Conservation (phyloP, 2,113 vertebrate species). For the Ranitomeya variabilis region DNA sequence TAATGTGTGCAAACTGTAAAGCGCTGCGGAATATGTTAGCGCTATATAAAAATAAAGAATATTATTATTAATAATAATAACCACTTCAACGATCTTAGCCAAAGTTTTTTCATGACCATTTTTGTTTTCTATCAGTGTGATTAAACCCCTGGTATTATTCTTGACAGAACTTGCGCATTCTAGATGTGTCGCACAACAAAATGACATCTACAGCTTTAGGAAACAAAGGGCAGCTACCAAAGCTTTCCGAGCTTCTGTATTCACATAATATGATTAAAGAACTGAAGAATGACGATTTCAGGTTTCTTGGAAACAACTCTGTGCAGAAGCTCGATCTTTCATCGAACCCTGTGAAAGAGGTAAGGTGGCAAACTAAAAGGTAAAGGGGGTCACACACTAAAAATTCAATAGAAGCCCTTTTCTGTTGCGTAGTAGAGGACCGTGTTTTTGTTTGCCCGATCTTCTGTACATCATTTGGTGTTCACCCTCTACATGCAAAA, state of each 20-base stretch:
- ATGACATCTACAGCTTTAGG: constrained; percentile 80
- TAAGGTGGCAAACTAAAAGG: constrained; percentile 63
- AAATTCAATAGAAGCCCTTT: not conserved
- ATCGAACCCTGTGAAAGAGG: constrained; percentile 78
- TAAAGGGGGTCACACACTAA: not conserved
- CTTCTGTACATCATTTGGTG: not conserved
- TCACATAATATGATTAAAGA: constrained; percentile 74
- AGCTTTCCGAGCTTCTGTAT: constrained; percentile 76
- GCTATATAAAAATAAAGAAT: no score
- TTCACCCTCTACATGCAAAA: not conserved
- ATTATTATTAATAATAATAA: no score
- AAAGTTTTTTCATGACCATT: not conserved
- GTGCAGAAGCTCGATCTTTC: constrained; percentile 82
- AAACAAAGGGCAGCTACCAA: constrained; percentile 75
- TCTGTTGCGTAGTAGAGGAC: not conserved
- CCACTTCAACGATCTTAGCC: not conserved
- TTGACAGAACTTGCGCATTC: constrained; percentile 77
- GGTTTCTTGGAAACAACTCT: constrained; percentile 77
- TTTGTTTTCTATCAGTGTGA: not conserved
- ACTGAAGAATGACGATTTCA: constrained; percentile 79
- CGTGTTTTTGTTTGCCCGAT: not conserved
- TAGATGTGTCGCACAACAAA: constrained; percentile 86
- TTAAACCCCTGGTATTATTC: not conserved
- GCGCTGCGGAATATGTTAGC: no score
- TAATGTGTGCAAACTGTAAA: no score